Evolutionary conservation across 2,797 vertebrate species (phyloP).

Genomic region (Centropyge bicolor): DNA sequence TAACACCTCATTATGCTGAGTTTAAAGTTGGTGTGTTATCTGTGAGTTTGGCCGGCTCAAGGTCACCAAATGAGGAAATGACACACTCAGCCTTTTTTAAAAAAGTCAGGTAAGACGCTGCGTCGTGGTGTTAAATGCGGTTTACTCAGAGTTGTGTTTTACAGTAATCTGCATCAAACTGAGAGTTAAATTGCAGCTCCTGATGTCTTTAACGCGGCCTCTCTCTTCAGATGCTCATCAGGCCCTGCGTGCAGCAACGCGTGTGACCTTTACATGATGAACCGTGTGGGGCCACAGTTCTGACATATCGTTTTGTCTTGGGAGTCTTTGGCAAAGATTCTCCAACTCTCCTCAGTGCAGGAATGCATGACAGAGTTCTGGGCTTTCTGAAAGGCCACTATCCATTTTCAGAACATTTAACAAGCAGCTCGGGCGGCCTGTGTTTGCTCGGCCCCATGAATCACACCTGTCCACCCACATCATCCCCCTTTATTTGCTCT

Average conservation of each 20-base stretch:
- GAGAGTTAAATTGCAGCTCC: constrained; percentile 56
- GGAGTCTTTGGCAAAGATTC: constrained; percentile 76
- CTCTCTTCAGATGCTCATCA: constrained; percentile 69
- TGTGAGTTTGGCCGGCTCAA: constrained; percentile 57
- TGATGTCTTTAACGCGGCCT: constrained; percentile 47
- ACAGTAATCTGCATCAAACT: constrained; percentile 56
- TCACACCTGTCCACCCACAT: constrained; percentile 62
- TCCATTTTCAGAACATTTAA: constrained; percentile 80
- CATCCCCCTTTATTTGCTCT: constrained; percentile 49
- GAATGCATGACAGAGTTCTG: constrained; percentile 76
- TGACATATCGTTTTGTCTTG: constrained; percentile 84
- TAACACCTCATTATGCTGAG: constrained; percentile 55
- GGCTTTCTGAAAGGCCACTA: constrained; percentile 79
- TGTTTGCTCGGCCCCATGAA: constrained; percentile 48
- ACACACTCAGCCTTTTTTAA: constrained; percentile 26
- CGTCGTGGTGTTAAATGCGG: constrained; percentile 30
- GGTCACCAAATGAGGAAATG: constrained; percentile 53
- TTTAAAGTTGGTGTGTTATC: constrained; percentile 64
- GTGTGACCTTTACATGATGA: constrained; percentile 85
- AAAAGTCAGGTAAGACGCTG: constrained; percentile 18
- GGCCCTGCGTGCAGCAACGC: constrained; percentile 64
- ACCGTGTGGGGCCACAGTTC: constrained; percentile 65
- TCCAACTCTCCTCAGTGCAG: constrained; percentile 66
- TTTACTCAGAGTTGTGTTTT: constrained; percentile 36
- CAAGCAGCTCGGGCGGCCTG: constrained; percentile 61